phyloP scores from a whole-genome alignment of 2,888 invertebrate species.

The Steromphala cineraria region DNA sequence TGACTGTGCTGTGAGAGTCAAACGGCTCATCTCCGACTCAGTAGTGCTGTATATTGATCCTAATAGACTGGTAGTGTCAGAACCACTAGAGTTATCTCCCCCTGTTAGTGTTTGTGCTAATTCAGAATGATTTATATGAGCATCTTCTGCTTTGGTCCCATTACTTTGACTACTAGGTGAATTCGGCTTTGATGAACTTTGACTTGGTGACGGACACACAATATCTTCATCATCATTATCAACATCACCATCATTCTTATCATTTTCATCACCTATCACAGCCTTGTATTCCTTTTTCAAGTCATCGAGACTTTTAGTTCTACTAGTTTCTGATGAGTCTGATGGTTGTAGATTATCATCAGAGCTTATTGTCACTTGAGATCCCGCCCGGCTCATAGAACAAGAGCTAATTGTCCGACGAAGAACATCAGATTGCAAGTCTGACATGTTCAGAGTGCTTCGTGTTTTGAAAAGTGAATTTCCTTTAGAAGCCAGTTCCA shows the following conservation, averaged over 20 bases:
- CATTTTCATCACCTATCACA: neutral
- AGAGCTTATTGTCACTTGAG: neutral
- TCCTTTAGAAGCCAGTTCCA: slow-evolving; percentile 78
- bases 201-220: too few relatives aligned
- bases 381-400: neutral
- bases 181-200: too few relatives aligned
- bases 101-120: neutral
- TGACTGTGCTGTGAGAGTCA: neutral
- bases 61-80: neutral
- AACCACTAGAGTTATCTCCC: neutral
- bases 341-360: neutral
- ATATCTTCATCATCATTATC: neutral
- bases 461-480: slow-evolving; percentile 38
- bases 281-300: neutral
- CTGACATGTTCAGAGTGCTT: slow-evolving; percentile 11
- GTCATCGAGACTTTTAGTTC: neutral
- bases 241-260: neutral
- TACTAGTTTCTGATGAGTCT: neutral
- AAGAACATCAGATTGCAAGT: slow-evolving; percentile 3
- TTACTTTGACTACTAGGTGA: too few relatives aligned
- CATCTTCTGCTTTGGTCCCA: too few relatives aligned
- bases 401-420: neutral
- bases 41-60: neutral
- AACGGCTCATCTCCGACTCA: neutral
- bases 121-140: neutral